Base-by-base conservation (phyloP, 1,140 invertebrate genomes). In the Lepeophtheirus salmonis region DNA sequence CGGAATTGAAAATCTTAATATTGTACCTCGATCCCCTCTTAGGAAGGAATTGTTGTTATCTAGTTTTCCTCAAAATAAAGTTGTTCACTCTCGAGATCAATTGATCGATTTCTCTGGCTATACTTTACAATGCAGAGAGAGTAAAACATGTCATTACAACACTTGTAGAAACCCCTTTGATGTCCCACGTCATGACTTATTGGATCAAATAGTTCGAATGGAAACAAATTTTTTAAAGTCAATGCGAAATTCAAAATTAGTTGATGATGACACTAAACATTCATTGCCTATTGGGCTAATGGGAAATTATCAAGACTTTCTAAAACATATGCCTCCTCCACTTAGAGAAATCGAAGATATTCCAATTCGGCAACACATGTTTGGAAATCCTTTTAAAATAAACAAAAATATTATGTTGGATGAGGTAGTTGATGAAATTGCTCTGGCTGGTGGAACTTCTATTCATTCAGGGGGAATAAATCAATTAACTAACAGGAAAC, bases 301-400 rank as follows among this genome's bases (percentile, higher is more conserved):
- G 94, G 92, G 92, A 66, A 97, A 97, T 75, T 98, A 97, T 73
- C 91, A 97, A 73, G 91, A 97, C 71, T 96, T 97, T 70, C 74
- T 97, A 24, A 96, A 96, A 74, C 81, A 87, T 53, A 84, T 88
- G 77, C 85, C 87, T 55, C 84, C 86, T 26, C 87, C 88, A 48
- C 73, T 98, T 24, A 74, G 91, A 49, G 91, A 97, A 75, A 85
- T 98, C 50, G 92, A 97, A 73, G 89, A 85, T 21, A 80, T 83
- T 3, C 92, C 92, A 3, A 88, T 92, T n/a, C 76, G 92, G 41
- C 88, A 95, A 68, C 91, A 97, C 67, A 97, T 95, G 86, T 97
- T 97, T 72, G 94, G 94, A 64, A 97, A 97, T 77, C 94, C 94
- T 3, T 97, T 97, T 70, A 97, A 97, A 74, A 92, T 96, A 68